Base-by-base conservation (phyloP, 1,140 invertebrate species). In the Drosophila oshimai region DNA sequence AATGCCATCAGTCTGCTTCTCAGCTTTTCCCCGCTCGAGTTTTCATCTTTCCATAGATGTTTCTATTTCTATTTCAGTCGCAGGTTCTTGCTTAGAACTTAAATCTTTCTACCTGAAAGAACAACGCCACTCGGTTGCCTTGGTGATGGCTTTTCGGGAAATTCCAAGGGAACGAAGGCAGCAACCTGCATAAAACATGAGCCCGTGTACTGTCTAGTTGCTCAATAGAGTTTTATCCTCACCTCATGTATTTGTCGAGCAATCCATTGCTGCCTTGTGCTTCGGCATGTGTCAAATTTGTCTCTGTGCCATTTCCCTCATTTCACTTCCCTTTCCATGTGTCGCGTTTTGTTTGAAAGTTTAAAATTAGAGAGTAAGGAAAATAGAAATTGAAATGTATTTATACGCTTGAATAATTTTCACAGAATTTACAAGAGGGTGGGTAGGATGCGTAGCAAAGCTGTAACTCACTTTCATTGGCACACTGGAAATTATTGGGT, bases 261-360 rank as follows among this genome's bases (percentile, higher is more conserved):
- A 75, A 80, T 80, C 76, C 77, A 75, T 80, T 79, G 74, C 42
- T 65, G 42, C 57, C 13, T 22, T 15, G 33, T 73, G 73, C 78
- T 42, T 65, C 64, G 74, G 76, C 79, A 81, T 84, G 70, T 84
- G 79, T 84, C 79, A 83, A 84, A 84, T 84, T 84, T 81, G 36
- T 77, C 54, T 44, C 39, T 13, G 24, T 28, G 47, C 36, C 42
- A 12, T 10, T 29, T 22, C n/a, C 18, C 61, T 39, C 33, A n/a
- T n/a, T 33, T 17, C 5, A 17, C 47, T 10, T 39, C 18, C 42
- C 13, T 34, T 31, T 58, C 39, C 28, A 33, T 33, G 58, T 51
- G 41, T 55, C 75, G 62, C 77, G 71, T 60, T 72, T 74, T 77
- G 74, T 50, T 53, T 33, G 31, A 26, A 24, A 18, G 42, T 20